Base-by-base conservation (phyloP, 2,888 invertebrate genomes). In the Orthosia incerta region DNA sequence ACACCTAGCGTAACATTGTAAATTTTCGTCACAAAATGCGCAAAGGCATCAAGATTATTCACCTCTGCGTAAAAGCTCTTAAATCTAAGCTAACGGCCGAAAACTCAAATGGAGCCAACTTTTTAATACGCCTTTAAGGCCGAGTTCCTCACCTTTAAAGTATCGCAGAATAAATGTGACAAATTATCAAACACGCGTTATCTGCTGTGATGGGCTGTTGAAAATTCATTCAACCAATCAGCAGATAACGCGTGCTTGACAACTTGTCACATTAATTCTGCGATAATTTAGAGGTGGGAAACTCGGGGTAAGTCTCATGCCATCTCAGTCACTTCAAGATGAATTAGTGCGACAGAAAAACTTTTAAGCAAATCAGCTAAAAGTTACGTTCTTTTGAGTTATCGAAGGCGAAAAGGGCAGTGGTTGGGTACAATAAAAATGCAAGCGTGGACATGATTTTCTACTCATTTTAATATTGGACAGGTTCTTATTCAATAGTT, bases 401-500 rank as follows among this genome's bases (percentile, higher is more conserved):
- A 18, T 61, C 50, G 5, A 16, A 50, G 5, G 23, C 51, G 45
- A 20, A 15, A 55, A 23, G 74, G 87, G 87, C 84, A 87, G 84
- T 86, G 79, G 46, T 55, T 39, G 55, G 74, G 69, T 71, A 77
- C 61, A 81, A 83, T 76, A 20, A 76, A 79, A 74, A 83, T 66
- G 66, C 86, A 81, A 77, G 79, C 81, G 68, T 79, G 67, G 71
- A 76, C 67, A 65, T 80, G 75, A 55, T 56, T 64, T 74, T 76
- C 62, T 74, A 70, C 74, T 84, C 71, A 50, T 62, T 83, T 81
- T 80, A 74, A 75, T 80, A 69, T 57, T 74, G 74, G 85, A 86
- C 81, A 74, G 59, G 46, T 15, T 23, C 77, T 80, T 76, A 84
- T 48, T 55, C 16, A 74, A 62, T 63, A 65, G 46, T 51, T 63